Percentiles rank a stretch among this genome's conserved stretches.
Conservation (phyloP, 2,113 vertebrate genomes). For the Labeo rohita region DNA sequence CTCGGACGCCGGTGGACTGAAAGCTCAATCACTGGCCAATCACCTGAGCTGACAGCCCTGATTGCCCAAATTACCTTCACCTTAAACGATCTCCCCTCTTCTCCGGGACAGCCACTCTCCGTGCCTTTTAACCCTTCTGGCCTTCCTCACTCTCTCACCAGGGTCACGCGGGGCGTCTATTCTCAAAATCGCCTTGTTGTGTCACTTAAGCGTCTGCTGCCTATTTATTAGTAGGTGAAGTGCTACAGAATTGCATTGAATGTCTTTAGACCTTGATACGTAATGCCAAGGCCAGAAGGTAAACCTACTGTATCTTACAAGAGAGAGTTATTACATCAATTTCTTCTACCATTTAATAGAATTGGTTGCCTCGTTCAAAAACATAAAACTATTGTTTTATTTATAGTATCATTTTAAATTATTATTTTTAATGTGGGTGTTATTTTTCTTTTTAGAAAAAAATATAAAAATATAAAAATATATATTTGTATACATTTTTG, state of each 20-base stretch:
- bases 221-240: neutral
- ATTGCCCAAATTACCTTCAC: constrained; percentile 75
- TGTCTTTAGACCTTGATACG: neutral
- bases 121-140: neutral
- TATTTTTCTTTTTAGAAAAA: too few species aligned
- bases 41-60: constrained; percentile 65
- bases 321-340: neutral
- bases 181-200: neutral
- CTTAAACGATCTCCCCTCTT: constrained; percentile 53
- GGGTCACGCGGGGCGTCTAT: neutral
- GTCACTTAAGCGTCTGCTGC: neutral
- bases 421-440: neutral
- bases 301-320: neutral
- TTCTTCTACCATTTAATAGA: neutral
- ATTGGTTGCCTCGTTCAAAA: neutral
- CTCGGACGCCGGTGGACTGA: constrained; percentile 56
- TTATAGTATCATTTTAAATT: neutral
- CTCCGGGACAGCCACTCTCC: neutral
- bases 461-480: too few species aligned
- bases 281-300: neutral
- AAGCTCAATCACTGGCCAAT: constrained; percentile 66
- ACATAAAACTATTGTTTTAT: neutral
- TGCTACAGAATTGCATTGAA: neutral
- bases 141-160: neutral
- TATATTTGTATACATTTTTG: too few species aligned